A percentile compares a stretch with the other conserved stretches of the same genome.
These are phyloP conservation scores for Diorhabda carinulata DNA, from an alignment of 1,140 invertebrate species.

Conservation along the genomic window DNA sequence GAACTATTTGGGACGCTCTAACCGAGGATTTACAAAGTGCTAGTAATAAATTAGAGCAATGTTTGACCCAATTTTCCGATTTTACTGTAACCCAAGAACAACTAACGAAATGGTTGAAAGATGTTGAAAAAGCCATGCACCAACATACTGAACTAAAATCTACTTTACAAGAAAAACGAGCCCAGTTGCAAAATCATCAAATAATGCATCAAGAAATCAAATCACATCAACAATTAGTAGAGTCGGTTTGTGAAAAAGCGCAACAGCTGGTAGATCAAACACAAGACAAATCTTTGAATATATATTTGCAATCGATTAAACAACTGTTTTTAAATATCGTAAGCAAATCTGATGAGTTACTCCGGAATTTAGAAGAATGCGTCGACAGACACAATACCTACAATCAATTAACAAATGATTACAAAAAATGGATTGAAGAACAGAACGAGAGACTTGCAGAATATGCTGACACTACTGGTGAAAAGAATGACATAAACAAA, in stretches of 20 bases:
- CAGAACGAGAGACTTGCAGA: constrained; percentile 73
- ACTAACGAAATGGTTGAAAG: constrained; percentile 86
- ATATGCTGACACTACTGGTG: constrained; percentile 74
- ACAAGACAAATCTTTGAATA: constrained; percentile 78
- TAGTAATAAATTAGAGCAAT: constrained; percentile 80
- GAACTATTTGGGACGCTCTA: constrained; percentile 83
- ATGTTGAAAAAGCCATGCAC: constrained; percentile 87
- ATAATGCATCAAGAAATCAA: constrained; percentile 94
- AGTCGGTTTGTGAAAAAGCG: constrained; percentile 88
- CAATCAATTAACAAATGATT: constrained; percentile 65
- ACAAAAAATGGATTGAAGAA: constrained; percentile 74
- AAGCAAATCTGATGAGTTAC: constrained; percentile 77
- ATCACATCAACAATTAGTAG: constrained; percentile 84
- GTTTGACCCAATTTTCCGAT: constrained; percentile 83
- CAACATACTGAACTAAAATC: constrained; percentile 86
- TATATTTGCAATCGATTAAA: constrained; percentile 85
- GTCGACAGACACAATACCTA: constrained; percentile 82
- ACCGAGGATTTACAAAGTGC: constrained; percentile 76
- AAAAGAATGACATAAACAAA: constrained; percentile 72
- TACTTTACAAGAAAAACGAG: constrained; percentile 89
- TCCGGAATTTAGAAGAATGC: constrained; percentile 80
- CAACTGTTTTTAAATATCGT: constrained; percentile 86
- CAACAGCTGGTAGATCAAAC: constrained; percentile 85
- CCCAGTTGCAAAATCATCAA: constrained; percentile 90
- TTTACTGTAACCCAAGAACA: constrained; percentile 85